Conservation (phyloP, 2,888 invertebrate species). For the Didymodactylos carnosus region DNA sequence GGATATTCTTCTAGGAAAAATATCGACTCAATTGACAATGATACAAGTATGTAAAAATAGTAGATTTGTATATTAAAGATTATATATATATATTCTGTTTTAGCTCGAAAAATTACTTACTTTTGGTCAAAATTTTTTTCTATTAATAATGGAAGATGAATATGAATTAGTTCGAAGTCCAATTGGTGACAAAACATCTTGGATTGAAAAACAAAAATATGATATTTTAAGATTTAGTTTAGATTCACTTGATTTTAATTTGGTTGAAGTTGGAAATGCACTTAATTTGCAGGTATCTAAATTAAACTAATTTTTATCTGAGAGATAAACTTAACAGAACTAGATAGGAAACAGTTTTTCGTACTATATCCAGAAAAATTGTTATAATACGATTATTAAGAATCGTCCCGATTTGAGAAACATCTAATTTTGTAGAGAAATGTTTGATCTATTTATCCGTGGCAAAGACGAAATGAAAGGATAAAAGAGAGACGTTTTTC, state of each 20-base stretch:
- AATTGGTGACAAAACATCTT: not conserved
- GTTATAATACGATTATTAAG: no score
- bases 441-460: not conserved
- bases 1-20: slow-evolving; percentile 11
- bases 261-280: slow-evolving; percentile 10
- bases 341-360: not conserved
- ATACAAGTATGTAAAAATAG: slow-evolving; percentile 1
- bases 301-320: not conserved
- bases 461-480: not conserved
- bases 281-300: slow-evolving; percentile 1
- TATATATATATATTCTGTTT: not conserved
- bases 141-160: slow-evolving; percentile 7
- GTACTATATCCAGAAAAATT: no score
- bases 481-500: not conserved
- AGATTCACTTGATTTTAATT: slow-evolving; percentile 3
- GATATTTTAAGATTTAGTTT: slow-evolving; percentile 11
- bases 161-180: slow-evolving; percentile 1
- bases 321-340: not conserved
- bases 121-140: not conserved
- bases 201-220: slow-evolving; percentile 10
- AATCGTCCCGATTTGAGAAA: no score
- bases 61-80: slow-evolving; percentile 2
- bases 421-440: no score
- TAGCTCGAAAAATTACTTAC: slow-evolving; percentile 5
- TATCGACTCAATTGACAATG: not conserved